phyloP scores from a whole-genome alignment of 2,113 vertebrate species.

The Saguinus imperator region DNA sequence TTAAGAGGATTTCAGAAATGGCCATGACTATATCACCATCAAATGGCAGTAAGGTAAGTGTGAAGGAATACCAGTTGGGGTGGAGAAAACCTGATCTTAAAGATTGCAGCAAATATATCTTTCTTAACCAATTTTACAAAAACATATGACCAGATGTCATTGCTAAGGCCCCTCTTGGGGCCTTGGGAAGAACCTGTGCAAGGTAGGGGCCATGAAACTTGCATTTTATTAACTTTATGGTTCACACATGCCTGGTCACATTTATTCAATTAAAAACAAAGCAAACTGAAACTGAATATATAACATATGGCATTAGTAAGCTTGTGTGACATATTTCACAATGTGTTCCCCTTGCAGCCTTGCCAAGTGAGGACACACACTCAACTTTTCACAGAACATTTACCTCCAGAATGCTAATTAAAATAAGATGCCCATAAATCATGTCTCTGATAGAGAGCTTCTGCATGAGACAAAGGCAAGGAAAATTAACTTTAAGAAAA shows the following conservation, averaged over 20 bases:
- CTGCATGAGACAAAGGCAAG: slow-evolving; percentile 59
- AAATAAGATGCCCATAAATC: slow-evolving; percentile 67
- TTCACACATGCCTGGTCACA: neutral
- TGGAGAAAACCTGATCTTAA: neutral
- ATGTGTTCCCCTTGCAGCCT: neutral
- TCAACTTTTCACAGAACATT: slow-evolving; percentile 70
- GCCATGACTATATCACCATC: neutral
- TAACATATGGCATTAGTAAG: slow-evolving; percentile 3
- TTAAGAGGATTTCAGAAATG: neutral
- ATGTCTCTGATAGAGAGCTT: slow-evolving; percentile 42
- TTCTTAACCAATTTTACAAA: neutral
- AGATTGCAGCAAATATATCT: neutral
- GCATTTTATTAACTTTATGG: neutral
- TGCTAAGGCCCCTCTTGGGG: neutral
- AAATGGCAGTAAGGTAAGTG: neutral
- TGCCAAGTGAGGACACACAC: neutral
- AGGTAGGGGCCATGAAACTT: neutral
- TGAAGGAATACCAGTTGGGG: neutral
- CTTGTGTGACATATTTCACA: slow-evolving; percentile 26
- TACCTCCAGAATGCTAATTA: slow-evolving; percentile 64
- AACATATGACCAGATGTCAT: neutral
- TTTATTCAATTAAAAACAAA: neutral
- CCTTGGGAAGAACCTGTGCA: neutral
- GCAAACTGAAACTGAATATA: neutral
- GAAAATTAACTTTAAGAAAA: slow-evolving; percentile 70